Evolutionary conservation across 2,797 vertebrate species (phyloP).

Genomic region (Sebastes diploproa): DNA sequence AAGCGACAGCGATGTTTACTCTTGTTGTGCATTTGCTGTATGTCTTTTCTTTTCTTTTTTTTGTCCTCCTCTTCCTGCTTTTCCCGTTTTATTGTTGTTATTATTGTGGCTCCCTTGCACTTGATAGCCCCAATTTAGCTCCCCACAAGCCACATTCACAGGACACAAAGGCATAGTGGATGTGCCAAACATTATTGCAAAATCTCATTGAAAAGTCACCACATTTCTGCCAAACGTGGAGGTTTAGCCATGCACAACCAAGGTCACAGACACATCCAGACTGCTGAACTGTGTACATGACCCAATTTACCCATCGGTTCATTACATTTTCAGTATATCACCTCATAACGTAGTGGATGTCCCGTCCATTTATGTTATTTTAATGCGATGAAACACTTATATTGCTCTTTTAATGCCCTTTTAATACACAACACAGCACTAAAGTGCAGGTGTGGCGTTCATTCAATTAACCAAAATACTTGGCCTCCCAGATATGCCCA

Average conservation of each 20-base stretch:
- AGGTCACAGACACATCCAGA: conserved; percentile 35
- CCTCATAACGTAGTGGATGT: conserved; percentile 39
- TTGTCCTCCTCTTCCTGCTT: background rate
- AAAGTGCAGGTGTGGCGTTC: conserved; percentile 44
- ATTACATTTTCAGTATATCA: conserved; percentile 63
- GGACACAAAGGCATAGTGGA: background rate
- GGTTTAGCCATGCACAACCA: background rate
- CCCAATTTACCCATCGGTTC: conserved; percentile 48
- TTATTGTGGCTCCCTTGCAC: background rate
- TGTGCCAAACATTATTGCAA: background rate
- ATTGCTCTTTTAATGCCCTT: conserved; percentile 30
- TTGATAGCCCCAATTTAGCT: background rate
- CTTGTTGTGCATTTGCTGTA: conserved; percentile 39
- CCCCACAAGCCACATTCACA: conserved; percentile 4
- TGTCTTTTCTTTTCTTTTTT: background rate
- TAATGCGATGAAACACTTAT: conserved; percentile 67
- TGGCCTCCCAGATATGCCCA: background rate
- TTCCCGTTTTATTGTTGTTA: conserved; percentile 19
- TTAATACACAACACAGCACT: conserved; percentile 31
- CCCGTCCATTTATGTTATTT: conserved; percentile 53
- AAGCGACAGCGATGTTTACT: conserved; percentile 43
- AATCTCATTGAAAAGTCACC: background rate
- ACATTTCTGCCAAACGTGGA: background rate
- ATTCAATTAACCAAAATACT: conserved; percentile 31
- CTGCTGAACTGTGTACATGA: conserved; percentile 37